Conservation (phyloP, 2,797 vertebrate species). For the Anas bernieri region DNA sequence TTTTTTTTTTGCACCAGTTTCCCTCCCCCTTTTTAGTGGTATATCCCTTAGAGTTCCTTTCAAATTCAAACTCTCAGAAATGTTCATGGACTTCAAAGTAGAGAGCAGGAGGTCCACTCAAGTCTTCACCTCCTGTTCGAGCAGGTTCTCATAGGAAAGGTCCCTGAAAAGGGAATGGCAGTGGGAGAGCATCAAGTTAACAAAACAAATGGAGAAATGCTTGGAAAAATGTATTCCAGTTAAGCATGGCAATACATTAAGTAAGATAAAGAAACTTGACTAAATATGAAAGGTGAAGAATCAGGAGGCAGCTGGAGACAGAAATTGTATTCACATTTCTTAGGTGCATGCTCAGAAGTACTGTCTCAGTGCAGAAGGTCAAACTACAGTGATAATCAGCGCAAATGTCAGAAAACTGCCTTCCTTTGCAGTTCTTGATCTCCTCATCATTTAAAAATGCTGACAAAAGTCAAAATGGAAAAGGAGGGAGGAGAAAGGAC, state of each 20-base stretch:
- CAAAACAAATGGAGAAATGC: constrained; percentile 32
- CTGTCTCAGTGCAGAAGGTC: neutral
- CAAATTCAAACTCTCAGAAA: constrained; percentile 50
- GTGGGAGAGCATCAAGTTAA: constrained; percentile 28
- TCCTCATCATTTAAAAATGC: neutral
- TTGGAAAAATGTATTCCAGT: neutral
- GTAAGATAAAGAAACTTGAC: neutral
- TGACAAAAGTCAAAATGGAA: neutral
- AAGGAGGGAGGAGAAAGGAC: neutral
- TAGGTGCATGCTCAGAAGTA: neutral
- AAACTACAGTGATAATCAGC: neutral
- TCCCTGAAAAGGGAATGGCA: constrained; percentile 55
- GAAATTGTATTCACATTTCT: neutral
- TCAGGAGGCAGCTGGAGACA: neutral
- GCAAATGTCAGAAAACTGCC: accelerated
- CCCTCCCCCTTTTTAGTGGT: constrained; percentile 7
- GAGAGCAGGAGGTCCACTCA: constrained; percentile 38
- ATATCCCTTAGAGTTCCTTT: constrained; percentile 38
- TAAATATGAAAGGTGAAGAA: neutral
- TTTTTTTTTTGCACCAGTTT: neutral
- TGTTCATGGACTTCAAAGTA: constrained; percentile 46
- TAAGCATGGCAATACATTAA: constrained; percentile 2
- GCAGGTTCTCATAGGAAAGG: constrained; percentile 21
- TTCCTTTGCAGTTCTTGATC: neutral
- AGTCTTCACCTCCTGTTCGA: constrained; percentile 49